Evolutionary conservation across 1,140 invertebrate species (phyloP), one percentile per base, ranked within the genome.

Genomic region (Drosophila ogumai): DNA sequence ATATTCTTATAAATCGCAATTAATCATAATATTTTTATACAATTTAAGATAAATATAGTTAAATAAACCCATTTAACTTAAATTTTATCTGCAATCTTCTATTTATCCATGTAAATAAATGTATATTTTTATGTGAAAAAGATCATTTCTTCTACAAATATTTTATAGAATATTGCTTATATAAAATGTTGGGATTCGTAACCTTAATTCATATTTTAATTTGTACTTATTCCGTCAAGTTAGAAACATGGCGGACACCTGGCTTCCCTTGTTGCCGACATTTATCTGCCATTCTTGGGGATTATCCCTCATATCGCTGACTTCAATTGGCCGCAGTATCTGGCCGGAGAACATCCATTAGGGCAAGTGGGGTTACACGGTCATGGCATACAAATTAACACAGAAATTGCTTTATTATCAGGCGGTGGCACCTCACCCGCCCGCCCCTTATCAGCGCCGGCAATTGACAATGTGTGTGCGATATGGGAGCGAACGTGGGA

Each of bases 401-500:
- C 80, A 65, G 80, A 82, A 82, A 82, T 82, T 78, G 80, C 79
- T 82, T 82, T 82, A 82, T 82, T 82, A 82, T 76, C 75, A 59
- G 73, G 41, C 44, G 15, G 47, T n/a, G 47, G 25, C 36, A 34
- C 28, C 28, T 28, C 10, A 28, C 19, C 25, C 50, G 60, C n/a
- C 25, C 50, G 60, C 25, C 34, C 46, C 71, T 52, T 77, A 71
- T 82, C 74, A 82, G 61, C 38, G 54, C 46, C 59, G 50, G 50
- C 75, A 78, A 82, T 79, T 82, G 80, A 75, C 80, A 82, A 79
- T 75, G 80, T 79, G 79, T 78, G 63, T 69, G 64, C 63, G 66
- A 55, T 59, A 54, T 43, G 52, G 57, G n/a, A 46, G 50, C 25
- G 54, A 13, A 31, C 19, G 43, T 28, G 52, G 52, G 12, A 25